Conservation (phyloP, 2,888 invertebrate genomes). For the Athetis lepigone region DNA sequence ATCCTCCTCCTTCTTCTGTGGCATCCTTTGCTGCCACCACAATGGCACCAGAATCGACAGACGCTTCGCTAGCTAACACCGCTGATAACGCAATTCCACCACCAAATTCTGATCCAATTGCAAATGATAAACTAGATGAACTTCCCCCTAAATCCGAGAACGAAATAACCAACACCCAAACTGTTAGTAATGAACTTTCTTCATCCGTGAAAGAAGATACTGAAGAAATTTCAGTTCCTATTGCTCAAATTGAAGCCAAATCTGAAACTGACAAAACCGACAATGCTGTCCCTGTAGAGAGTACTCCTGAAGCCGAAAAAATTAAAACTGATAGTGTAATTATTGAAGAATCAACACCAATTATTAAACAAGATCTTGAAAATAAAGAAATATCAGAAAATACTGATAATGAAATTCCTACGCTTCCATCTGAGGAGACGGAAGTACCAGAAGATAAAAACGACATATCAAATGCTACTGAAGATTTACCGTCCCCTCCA, state of each 20-base stretch:
- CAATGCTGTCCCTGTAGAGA: slow-evolving; percentile 25
- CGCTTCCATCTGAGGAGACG: slow-evolving; percentile 39
- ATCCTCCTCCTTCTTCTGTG: slow-evolving; percentile 94
- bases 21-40: slow-evolving; percentile 93
- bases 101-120: slow-evolving; percentile 71
- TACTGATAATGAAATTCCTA: slow-evolving; percentile 44
- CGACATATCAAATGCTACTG: slow-evolving; percentile 56
- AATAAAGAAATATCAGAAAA: slow-evolving; percentile 29
- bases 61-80: slow-evolving; percentile 85
- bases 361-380: slow-evolving; percentile 27
- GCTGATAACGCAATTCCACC: slow-evolving; percentile 78
- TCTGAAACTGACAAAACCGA: slow-evolving; percentile 37
- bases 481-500: slow-evolving; percentile 74
- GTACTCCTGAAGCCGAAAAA: slow-evolving; percentile 33
- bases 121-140: slow-evolving; percentile 69
- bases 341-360: slow-evolving; percentile 22
- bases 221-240: slow-evolving; percentile 51
- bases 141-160: slow-evolving; percentile 59
- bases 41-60: slow-evolving; percentile 90
- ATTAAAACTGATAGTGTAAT: slow-evolving; percentile 30
- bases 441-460: slow-evolving; percentile 50
- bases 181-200: slow-evolving; percentile 64
- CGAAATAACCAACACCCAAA: slow-evolving; percentile 55
- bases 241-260: slow-evolving; percentile 35
- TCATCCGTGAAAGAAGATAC: slow-evolving; percentile 64